Base-by-base conservation (phyloP, 2,888 invertebrate genomes). In the Clusia tigrina region DNA sequence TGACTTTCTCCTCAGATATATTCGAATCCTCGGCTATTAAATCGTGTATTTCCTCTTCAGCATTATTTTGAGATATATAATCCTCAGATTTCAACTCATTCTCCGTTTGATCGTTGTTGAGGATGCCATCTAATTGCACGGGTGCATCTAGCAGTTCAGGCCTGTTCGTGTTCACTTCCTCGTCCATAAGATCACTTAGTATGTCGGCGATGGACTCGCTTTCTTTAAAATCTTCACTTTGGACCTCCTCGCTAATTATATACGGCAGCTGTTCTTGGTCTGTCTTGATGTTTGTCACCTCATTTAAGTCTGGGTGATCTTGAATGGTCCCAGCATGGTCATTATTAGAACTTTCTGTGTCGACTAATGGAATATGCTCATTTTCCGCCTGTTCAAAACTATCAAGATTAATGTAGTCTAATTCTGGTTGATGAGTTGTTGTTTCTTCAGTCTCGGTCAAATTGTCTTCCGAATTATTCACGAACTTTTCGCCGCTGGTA, bases 131-230 rank as follows among this genome's bases (percentile, higher is more conserved):
- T n/a, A 2, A 20, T n/a, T 20, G 25, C 18, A 3, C 63, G 53
- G 25, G 22, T 54, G 60, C 2, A 56, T 23, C 32, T 57, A 20
- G 15, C 6, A 17, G 12, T 10, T 38, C 38, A 0, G 80, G 78
- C 0, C 71, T 67, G 2, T 72, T 65, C 0, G 81, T 81, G 46
- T 77, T 67, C 5, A 54, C 73, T 17, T 74, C 74, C 3, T 80
- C 77, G 1, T 74, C 65, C 76, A 81, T 79, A 24, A 81, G 62
- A 62, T 81, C 81, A 56, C 74, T 80, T 1, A 81, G 69, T 51
- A 81, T 81, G 57, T 79, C 81, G 15, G 78, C 73, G 58, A 81
- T 74, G 20, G 81, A 81, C 59, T 81, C 80, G 54, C 78, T 81
- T 59, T 81, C 81, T 62, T 78, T 74, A 60, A 78, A 77, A 51